Evolutionary conservation across 2,797 vertebrate genomes (phyloP).

Genomic region (Hipposideros larvatus): DNA sequence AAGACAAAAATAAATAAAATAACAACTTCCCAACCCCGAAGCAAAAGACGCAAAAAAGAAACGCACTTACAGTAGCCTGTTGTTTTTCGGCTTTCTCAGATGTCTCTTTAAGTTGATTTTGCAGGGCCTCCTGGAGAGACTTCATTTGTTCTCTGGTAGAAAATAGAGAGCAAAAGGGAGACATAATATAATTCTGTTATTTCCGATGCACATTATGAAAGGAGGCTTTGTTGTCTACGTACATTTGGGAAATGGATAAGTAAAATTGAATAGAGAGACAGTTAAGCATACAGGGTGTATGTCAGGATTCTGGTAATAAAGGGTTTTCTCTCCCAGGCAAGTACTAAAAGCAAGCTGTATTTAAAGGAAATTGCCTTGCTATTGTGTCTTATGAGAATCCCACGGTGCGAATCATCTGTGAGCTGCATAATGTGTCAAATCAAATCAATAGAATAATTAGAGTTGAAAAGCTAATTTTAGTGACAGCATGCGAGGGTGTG

Average conservation of each 20-base stretch:
- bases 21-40: neutral
- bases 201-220: conserved; percentile 67
- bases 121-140: conserved; percentile 96
- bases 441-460: conserved; percentile 61
- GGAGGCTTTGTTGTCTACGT: conserved; percentile 7
- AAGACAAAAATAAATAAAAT: neutral
- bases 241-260: conserved; percentile 54
- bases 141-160: conserved; percentile 97
- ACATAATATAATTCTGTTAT: conserved; percentile 78
- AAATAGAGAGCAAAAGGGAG: conserved; percentile 85
- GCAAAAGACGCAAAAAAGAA: conserved; percentile 52
- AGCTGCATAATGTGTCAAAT: conserved; percentile 62
- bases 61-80: conserved; percentile 95
- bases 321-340: neutral
- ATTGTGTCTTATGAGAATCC: conserved; percentile 57
- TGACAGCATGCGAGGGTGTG: neutral
- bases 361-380: conserved; percentile 51
- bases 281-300: neutral
- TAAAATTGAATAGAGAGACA: conserved; percentile 64
- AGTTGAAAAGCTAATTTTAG: conserved; percentile 57
- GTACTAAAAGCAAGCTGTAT: conserved; percentile 42
- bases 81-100: conserved; percentile 97
- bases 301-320: conserved; percentile 65
- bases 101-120: conserved; percentile 98
- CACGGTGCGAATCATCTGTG: conserved; percentile 72